Conservation (phyloP, 30 jellyfish, hydroid and myxozoan genomes). For the Pseudorhiza aurosa region DNA sequence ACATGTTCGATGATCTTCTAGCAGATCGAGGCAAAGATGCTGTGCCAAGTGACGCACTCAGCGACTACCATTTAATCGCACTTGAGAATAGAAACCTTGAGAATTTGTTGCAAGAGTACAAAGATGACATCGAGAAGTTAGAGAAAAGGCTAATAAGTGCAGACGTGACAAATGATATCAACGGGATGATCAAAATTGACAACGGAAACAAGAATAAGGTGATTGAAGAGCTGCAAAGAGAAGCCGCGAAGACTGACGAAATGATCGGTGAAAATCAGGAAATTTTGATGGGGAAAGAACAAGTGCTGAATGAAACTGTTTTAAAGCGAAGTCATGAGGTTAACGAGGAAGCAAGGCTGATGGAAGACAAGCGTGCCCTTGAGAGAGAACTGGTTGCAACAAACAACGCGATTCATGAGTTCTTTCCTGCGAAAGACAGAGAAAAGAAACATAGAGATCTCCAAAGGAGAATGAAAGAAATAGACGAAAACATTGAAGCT, state of each 20-base stretch:
- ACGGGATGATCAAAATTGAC: slow-evolving; percentile 1
- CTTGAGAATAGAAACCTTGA: slow-evolving; percentile 29
- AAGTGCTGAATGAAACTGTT: slow-evolving; percentile 9
- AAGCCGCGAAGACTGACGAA: slow-evolving; percentile 4
- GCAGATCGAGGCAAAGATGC: background rate
- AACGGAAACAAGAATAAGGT: slow-evolving; percentile 12
- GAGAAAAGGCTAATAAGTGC: slow-evolving; percentile 1
- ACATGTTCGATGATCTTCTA: background rate
- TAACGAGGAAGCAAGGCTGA: background rate
- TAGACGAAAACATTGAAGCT: slow-evolving; percentile 17
- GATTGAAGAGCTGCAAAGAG: slow-evolving; percentile 17
- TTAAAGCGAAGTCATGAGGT: background rate
- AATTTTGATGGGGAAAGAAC: background rate
- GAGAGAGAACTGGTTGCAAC: slow-evolving; percentile 11
- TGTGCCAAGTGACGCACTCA: background rate
- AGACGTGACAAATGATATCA: slow-evolving; percentile 28
- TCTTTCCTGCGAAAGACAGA: background rate
- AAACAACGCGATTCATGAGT: slow-evolving; percentile 4
- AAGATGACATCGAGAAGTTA: background rate
- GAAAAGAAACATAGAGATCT: background rate
- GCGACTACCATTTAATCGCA: background rate
- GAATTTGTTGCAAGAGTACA: slow-evolving; percentile 8
- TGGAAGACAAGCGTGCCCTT: slow-evolving; percentile 20
- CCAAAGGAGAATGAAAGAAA: slow-evolving; percentile 9
- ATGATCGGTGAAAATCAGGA: background rate